These are phyloP conservation scores for Oscheius sp. DNA, from an alignment of 2,888 invertebrate species.

Conservation along the genomic window DNA sequence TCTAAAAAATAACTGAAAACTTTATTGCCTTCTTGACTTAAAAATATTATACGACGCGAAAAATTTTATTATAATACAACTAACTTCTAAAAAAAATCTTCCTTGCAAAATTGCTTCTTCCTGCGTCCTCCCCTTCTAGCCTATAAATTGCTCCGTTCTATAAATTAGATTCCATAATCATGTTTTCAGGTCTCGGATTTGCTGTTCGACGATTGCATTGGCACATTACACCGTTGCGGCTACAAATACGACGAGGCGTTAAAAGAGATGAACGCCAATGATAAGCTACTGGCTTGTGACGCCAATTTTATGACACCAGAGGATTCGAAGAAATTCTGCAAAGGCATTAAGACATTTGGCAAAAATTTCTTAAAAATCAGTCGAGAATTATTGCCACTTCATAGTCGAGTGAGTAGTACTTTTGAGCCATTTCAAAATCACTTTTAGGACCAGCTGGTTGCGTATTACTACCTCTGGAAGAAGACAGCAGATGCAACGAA, in stretches of 20 bases:
- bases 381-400: conserved; percentile 93
- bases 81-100: too few species aligned
- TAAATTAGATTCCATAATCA: too few species aligned
- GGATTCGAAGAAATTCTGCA: conserved; percentile 80
- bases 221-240: conserved; percentile 85
- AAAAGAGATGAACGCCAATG: conserved; percentile 74
- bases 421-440: not conserved
- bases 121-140: too few species aligned
- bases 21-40: too few species aligned
- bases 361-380: conserved; percentile 98
- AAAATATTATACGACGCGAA: too few species aligned
- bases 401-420: conserved; percentile 80
- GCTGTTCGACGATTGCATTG: conserved; percentile 62
- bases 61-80: too few species aligned
- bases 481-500: conserved; percentile 97
- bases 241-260: conserved; percentile 96
- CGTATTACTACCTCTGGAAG: conserved; percentile 99
- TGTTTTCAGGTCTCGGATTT: conserved; percentile 57
- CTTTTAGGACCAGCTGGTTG: conserved; percentile 87
- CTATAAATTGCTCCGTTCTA: too few species aligned
- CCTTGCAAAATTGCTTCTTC: too few species aligned
- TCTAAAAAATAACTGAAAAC: too few species aligned
- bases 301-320: conserved; percentile 62
- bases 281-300: conserved; percentile 55
- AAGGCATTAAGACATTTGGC: conserved; percentile 95